Percentiles rank a stretch among this genome's conserved stretches.
Evolutionary conservation across 2,113 vertebrate genomes (phyloP).

Genomic region (Strix uralensis): DNA sequence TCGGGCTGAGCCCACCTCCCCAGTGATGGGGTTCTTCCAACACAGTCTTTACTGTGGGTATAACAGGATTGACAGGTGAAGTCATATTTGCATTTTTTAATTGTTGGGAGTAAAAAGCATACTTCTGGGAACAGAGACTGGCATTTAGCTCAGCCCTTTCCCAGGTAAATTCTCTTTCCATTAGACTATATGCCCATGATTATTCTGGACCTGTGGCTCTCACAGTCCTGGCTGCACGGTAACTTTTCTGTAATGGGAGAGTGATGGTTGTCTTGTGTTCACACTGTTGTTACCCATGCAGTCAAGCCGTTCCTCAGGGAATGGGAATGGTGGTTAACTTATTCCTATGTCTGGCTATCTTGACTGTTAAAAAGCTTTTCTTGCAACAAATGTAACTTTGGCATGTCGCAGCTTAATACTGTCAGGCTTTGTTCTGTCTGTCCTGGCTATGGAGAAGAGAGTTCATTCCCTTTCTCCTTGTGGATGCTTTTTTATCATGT

Average conservation of each 20-base stretch:
- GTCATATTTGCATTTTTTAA: neutral
- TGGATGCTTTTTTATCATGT: neutral
- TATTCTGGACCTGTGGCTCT: neutral
- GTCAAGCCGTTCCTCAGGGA: neutral
- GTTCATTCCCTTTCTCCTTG: neutral
- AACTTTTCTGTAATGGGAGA: neutral
- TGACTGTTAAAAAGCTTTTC: neutral
- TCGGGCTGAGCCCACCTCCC: neutral
- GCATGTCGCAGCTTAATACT: neutral
- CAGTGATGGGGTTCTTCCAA: neutral
- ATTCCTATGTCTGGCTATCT: neutral
- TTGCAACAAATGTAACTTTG: neutral
- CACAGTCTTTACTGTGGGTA: neutral
- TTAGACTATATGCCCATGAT: fast-evolving
- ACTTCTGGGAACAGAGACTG: neutral
- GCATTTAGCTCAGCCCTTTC: neutral
- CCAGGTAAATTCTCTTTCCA: neutral
- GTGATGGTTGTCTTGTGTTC: neutral
- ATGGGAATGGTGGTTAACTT: neutral
- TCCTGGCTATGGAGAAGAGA: neutral
- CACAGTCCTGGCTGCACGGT: neutral
- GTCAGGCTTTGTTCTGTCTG: neutral
- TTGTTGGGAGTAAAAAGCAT: neutral
- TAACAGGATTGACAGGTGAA: neutral
- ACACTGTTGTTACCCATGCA: no score